A percentile compares a stretch with the other conserved stretches of the same genome.
These are phyloP conservation scores for Otolemur garnettii DNA, from an alignment of 2,113 vertebrate genomes.

Conservation along the genomic window DNA sequence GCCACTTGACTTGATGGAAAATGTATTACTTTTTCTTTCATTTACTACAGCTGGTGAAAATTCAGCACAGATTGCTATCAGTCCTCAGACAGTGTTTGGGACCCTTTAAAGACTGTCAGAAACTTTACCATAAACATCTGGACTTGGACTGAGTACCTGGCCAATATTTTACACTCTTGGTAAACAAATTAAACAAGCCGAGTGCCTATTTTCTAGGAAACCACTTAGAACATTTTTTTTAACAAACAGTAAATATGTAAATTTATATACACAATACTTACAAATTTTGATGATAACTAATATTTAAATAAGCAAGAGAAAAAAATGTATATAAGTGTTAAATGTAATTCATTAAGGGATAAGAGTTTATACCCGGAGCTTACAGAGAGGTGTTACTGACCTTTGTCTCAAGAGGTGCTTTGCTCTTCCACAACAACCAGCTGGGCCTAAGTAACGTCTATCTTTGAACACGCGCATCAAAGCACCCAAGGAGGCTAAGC, in stretches of 20 bases:
- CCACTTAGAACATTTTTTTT: conserved; percentile 43
- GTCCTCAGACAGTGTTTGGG: background rate
- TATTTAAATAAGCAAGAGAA: conserved; percentile 9
- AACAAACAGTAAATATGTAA: background rate
- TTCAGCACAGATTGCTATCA: background rate
- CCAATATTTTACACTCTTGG: conserved; percentile 26
- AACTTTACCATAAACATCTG: background rate
- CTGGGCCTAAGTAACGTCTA: background rate
- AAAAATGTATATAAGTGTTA: background rate
- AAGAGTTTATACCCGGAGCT: background rate
- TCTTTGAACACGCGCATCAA: conserved; percentile 31
- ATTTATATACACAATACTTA: background rate
- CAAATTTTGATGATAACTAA: background rate
- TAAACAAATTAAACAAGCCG: background rate
- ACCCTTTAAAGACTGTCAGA: background rate
- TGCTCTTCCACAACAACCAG: background rate
- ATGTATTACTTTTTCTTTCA: background rate
- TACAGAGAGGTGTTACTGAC: conserved; percentile 12
- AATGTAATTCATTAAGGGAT: background rate
- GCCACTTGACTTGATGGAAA: conserved; percentile 4
- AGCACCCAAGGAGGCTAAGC: background rate
- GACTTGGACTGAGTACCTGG: background rate
- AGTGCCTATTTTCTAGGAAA: background rate
- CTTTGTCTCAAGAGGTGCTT: conserved; percentile 67
- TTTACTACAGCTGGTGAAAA: background rate